A percentile compares a stretch with the other conserved stretches of the same genome.
Conservation (phyloP, 2,797 vertebrate genomes). For the Prionace glauca region DNA sequence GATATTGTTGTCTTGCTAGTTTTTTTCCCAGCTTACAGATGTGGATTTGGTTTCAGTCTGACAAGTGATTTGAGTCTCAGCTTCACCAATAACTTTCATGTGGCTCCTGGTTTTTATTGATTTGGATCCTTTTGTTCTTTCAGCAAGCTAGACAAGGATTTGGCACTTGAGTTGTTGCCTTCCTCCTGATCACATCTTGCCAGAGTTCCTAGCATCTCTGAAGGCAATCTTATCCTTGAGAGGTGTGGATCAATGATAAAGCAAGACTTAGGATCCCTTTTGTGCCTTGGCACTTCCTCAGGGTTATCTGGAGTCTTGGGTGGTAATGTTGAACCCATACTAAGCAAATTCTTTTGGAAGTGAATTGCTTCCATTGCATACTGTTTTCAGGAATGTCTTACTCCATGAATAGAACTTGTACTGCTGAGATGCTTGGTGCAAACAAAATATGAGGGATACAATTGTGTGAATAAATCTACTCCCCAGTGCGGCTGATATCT, state of each 20-base stretch:
- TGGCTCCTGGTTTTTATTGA: too few species aligned
- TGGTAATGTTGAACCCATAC: neutral
- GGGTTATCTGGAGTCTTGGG: neutral
- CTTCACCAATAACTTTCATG: too few species aligned
- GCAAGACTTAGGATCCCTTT: neutral
- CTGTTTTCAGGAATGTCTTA: neutral
- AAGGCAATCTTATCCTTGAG: neutral
- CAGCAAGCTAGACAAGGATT: too few species aligned
- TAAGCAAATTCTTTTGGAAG: neutral
- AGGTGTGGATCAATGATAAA: neutral
- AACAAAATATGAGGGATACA: too few species aligned
- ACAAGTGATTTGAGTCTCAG: too few species aligned
- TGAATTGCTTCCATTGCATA: neutral
- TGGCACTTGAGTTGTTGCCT: neutral
- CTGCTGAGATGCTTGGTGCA: too few species aligned
- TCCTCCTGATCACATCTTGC: neutral
- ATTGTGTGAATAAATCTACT: neutral
- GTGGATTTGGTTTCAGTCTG: too few species aligned
- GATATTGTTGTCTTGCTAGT: neutral
- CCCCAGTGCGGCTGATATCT: neutral
- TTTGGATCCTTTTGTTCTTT: too few species aligned
- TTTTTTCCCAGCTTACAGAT: too few species aligned
- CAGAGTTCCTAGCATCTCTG: neutral
- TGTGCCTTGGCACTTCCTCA: neutral
- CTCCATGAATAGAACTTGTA: neutral